A percentile compares a stretch with the other conserved stretches of the same genome.
Conservation (phyloP, 2,797 vertebrate genomes). For the Champsocephalus esox region DNA sequence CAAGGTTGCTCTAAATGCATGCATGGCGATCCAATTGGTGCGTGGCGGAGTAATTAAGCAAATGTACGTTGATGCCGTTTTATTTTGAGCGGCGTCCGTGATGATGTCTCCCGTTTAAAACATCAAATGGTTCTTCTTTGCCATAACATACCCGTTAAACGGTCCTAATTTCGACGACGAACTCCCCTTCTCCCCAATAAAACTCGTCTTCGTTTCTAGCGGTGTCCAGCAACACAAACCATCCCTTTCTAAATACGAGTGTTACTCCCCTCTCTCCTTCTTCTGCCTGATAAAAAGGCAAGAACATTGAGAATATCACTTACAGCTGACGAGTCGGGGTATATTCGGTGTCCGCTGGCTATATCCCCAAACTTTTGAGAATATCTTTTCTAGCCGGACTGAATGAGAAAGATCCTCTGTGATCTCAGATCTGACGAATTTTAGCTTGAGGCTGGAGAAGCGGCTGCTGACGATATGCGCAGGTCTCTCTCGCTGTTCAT, state of each 20-base stretch:
- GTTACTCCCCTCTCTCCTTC: conserved; percentile 46
- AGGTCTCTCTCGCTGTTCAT: conserved; percentile 87
- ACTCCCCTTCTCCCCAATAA: conserved; percentile 47
- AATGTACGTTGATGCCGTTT: conserved; percentile 68
- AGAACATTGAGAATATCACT: conserved; percentile 71
- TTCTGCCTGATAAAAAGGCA: conserved; percentile 51
- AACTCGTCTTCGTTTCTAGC: conserved; percentile 66
- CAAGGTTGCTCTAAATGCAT: conserved; percentile 59
- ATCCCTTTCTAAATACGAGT: conserved; percentile 59
- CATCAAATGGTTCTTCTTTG: conserved; percentile 26
- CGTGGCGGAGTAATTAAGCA: conserved; percentile 79
- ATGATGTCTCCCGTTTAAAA: conserved; percentile 45
- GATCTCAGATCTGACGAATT: conserved; percentile 86
- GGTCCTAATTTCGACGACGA: conserved; percentile 55
- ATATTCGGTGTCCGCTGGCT: conserved; percentile 67
- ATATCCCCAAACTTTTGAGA: conserved; percentile 81
- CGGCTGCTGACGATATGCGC: conserved; percentile 87
- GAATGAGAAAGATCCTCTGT: conserved; percentile 81
- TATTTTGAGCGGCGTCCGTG: conserved; percentile 71
- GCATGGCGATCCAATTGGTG: conserved; percentile 67
- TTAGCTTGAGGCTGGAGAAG: conserved; percentile 84
- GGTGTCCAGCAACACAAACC: conserved; percentile 58
- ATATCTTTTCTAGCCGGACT: conserved; percentile 74
- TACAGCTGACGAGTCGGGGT: conserved; percentile 72
- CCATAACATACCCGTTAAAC: conserved; percentile 37